Conservation (phyloP, 2,797 vertebrate species). For the Rhincodon typus region DNA sequence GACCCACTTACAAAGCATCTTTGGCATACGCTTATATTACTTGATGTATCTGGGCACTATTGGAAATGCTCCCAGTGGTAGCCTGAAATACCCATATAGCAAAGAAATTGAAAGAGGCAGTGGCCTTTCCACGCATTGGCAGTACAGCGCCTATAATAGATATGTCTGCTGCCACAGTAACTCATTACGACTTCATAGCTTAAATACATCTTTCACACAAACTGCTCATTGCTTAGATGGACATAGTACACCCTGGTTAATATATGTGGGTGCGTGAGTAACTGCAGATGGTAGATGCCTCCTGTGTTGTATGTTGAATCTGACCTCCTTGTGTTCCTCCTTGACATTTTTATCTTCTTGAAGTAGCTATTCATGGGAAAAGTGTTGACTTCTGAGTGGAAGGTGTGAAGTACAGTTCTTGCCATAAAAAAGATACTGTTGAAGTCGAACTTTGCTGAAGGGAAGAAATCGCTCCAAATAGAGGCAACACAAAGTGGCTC, state of each 20-base stretch:
- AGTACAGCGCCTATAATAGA: background rate
- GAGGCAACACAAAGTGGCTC: background rate
- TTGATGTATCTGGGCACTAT: background rate
- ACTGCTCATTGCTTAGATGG: background rate
- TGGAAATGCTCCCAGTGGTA: background rate
- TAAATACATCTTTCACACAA: background rate
- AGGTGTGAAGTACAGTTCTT: background rate
- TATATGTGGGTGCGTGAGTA: background rate
- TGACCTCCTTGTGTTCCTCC: background rate
- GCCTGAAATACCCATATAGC: background rate
- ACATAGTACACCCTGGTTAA: no score
- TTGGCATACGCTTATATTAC: background rate
- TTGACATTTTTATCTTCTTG: background rate
- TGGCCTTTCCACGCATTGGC: background rate
- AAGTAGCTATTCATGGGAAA: background rate
- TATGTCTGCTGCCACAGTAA: background rate
- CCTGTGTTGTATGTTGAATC: background rate
- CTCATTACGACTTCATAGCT: background rate
- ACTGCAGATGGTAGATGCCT: background rate
- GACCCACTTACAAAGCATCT: background rate
- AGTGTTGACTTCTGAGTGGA: background rate
- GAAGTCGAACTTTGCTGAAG: background rate
- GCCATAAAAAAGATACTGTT: background rate
- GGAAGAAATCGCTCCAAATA: background rate
- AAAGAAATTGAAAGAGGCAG: background rate